Conservation (phyloP, 2,888 invertebrate species). For the Acleris sparsana region DNA sequence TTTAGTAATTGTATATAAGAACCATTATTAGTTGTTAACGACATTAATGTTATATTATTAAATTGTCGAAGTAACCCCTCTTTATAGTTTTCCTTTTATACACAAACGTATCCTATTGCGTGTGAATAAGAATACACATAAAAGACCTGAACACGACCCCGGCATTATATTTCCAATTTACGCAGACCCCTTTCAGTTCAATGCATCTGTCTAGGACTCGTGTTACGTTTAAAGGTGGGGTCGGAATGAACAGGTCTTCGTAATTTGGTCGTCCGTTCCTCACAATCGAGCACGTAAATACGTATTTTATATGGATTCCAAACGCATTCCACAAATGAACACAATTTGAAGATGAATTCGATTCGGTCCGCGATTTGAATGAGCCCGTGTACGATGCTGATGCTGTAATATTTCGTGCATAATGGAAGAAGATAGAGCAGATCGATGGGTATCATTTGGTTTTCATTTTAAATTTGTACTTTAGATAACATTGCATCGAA, state of each 20-base stretch:
- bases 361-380: slow-evolving; percentile 72
- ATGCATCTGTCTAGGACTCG: slow-evolving; percentile 42
- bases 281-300: slow-evolving; percentile 59
- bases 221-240: slow-evolving; percentile 40
- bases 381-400: slow-evolving; percentile 65
- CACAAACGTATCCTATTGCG: slow-evolving; percentile 59
- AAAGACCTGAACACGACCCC: slow-evolving; percentile 57
- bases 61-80: slow-evolving; percentile 41
- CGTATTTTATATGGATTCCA: slow-evolving; percentile 78
- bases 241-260: slow-evolving; percentile 46
- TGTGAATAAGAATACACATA: slow-evolving; percentile 71
- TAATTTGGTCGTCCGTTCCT: slow-evolving; percentile 48
- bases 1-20: no score
- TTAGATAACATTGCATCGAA: no score
- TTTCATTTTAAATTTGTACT: background rate
- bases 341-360: slow-evolving; percentile 79
- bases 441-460: slow-evolving; percentile 1
- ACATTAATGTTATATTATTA: no score
- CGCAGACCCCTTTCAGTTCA: slow-evolving; percentile 51
- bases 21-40: no score
- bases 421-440: slow-evolving; percentile 25
- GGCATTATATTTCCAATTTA: slow-evolving; percentile 58
- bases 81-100: slow-evolving; percentile 46
- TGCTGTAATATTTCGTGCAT: slow-evolving; percentile 61
- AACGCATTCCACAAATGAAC: slow-evolving; percentile 77